phyloP scores from a whole-genome alignment of 2,113 vertebrate genomes.

The Tetrax tetrax region DNA sequence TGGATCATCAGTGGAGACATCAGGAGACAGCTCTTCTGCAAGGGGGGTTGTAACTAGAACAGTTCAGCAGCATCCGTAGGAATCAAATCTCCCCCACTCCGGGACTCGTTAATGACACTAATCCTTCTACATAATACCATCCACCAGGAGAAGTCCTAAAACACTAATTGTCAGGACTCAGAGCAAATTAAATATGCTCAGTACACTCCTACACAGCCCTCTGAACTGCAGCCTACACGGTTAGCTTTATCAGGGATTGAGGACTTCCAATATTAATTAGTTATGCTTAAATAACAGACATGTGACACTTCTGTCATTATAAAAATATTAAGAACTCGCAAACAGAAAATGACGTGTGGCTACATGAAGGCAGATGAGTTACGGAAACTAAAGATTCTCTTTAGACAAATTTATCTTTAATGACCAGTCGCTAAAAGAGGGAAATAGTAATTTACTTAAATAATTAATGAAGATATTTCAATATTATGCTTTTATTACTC shows the following conservation, averaged over 20 bases:
- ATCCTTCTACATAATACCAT: background rate
- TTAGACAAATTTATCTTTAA: conserved; percentile 31
- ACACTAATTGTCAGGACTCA: background rate
- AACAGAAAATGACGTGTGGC: background rate
- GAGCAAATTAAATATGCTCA: background rate
- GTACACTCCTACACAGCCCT: background rate
- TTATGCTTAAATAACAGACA: background rate
- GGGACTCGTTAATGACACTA: background rate
- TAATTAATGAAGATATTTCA: conserved; percentile 46
- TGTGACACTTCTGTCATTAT: background rate
- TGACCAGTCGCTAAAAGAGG: background rate
- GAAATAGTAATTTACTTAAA: conserved; percentile 14
- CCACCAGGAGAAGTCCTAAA: background rate
- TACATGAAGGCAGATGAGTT: background rate
- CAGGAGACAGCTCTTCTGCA: background rate
- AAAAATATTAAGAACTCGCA: background rate
- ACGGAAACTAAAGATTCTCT: background rate
- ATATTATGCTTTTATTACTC: conserved; percentile 45
- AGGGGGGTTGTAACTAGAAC: background rate
- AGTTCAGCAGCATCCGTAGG: background rate
- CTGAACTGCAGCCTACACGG: background rate
- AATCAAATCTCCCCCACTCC: background rate
- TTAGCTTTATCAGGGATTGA: background rate
- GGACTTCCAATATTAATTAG: background rate
- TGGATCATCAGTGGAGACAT: background rate